Conservation (phyloP, 2,888 invertebrate genomes). For the Amiota minor region DNA sequence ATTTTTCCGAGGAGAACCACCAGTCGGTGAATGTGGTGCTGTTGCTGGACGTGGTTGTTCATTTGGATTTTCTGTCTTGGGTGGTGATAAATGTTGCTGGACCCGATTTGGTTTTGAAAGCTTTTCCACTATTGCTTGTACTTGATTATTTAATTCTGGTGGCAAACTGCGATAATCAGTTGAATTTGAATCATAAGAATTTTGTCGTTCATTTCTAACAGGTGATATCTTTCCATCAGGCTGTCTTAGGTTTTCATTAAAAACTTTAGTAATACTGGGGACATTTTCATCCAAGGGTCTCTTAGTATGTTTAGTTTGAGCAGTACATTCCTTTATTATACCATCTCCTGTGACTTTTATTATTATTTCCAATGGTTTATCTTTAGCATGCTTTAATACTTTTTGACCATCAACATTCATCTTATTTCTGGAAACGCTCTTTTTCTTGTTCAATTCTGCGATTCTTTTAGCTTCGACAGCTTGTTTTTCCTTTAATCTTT, state of each 20-base stretch:
- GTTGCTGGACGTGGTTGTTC: neutral
- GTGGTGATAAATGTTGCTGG: neutral
- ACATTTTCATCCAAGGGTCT: neutral
- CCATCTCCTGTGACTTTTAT: conserved; percentile 63
- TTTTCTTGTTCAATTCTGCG: conserved; percentile 29
- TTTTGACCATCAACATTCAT: neutral
- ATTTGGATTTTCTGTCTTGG: neutral
- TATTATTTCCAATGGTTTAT: conserved; percentile 63
- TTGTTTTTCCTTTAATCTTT: neutral
- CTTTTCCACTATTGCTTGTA: no score
- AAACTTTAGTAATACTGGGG: neutral
- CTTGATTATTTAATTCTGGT: conserved; percentile 40
- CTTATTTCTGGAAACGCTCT: neutral
- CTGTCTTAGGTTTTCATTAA: neutral
- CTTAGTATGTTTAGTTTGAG: conserved; percentile 29
- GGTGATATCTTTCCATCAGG: conserved; percentile 1
- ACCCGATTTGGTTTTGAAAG: neutral
- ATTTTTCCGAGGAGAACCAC: no score
- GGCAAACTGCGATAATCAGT: conserved; percentile 68
- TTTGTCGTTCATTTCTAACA: conserved; percentile 42
- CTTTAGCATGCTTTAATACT: conserved; percentile 20
- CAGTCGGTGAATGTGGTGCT: neutral
- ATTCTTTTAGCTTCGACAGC: conserved; percentile 51
- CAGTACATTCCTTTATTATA: conserved; percentile 47
- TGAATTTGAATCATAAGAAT: conserved; percentile 64